A percentile compares a stretch with the other conserved stretches of the same genome.
phyloP scores from a whole-genome alignment of 2,888 invertebrate species.

The Cephus spinipes region DNA sequence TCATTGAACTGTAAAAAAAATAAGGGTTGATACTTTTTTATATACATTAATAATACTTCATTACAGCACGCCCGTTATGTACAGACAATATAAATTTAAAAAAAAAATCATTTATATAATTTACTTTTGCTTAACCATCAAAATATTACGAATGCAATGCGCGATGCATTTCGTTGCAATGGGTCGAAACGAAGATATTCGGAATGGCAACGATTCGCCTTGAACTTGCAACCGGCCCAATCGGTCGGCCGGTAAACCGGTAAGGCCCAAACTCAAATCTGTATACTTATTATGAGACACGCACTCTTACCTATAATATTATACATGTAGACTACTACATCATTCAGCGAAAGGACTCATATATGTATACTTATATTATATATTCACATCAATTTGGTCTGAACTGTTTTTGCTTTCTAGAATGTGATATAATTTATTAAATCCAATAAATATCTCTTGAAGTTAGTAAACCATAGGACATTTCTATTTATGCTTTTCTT shows the following conservation, averaged over 20 bases:
- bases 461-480: no score
- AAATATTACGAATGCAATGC: background rate
- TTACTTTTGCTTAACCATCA: background rate
- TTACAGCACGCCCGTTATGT: no score
- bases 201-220: slow-evolving; percentile 59
- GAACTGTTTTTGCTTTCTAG: no score
- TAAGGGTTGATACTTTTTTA: slow-evolving; percentile 23
- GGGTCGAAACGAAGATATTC: slow-evolving; percentile 36
- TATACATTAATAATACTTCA: no score
- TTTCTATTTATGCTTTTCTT: no score
- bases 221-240: slow-evolving; percentile 50
- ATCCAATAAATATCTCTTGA: no score
- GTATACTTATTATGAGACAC: background rate
- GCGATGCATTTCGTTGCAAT: background rate
- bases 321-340: background rate
- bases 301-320: background rate
- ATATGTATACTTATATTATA: background rate
- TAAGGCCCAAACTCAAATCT: background rate
- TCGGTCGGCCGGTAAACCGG: background rate
- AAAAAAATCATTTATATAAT: background rate
- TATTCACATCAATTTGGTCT: background rate
- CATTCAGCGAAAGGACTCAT: background rate
- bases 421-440: no score
- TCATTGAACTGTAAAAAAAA: slow-evolving; percentile 22
- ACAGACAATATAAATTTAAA: background rate